A percentile compares a stretch with the other conserved stretches of the same genome.
These are phyloP conservation scores for Prunella himalayana DNA, from an alignment of 2,113 vertebrate species.

Conservation along the genomic window DNA sequence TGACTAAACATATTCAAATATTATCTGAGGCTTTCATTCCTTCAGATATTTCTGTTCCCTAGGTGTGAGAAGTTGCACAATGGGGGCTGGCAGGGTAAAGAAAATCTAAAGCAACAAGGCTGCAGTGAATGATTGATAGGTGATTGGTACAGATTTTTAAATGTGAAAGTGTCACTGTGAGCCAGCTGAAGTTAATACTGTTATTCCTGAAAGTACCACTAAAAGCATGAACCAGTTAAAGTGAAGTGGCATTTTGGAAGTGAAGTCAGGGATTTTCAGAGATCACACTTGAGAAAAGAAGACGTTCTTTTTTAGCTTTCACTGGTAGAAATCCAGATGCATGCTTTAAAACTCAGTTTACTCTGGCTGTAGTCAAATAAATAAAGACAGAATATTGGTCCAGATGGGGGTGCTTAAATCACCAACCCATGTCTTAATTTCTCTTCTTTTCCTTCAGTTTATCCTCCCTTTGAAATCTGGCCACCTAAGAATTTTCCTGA, in stretches of 20 bases:
- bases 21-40: background rate
- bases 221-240: background rate
- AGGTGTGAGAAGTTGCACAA: accelerated
- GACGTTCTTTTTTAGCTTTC: background rate
- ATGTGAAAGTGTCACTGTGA: background rate
- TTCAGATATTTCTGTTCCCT: background rate
- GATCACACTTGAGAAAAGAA: background rate
- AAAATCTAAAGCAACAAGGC: background rate
- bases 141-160: background rate
- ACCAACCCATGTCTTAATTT: background rate
- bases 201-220: background rate
- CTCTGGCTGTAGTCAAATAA: background rate
- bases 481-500: background rate
- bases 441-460: background rate
- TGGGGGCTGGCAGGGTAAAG: background rate
- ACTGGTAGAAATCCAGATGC: background rate
- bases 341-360: background rate
- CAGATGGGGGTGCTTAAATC: background rate
- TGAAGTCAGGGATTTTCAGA: background rate
- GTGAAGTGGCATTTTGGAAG: background rate
- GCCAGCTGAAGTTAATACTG: background rate
- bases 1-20: background rate
- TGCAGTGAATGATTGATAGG: background rate
- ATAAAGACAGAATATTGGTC: background rate
- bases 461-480: background rate